Evolutionary conservation across 2,888 invertebrate genomes (phyloP), one percentile per base, ranked within the genome.

Genomic region (Meloe dianella): DNA sequence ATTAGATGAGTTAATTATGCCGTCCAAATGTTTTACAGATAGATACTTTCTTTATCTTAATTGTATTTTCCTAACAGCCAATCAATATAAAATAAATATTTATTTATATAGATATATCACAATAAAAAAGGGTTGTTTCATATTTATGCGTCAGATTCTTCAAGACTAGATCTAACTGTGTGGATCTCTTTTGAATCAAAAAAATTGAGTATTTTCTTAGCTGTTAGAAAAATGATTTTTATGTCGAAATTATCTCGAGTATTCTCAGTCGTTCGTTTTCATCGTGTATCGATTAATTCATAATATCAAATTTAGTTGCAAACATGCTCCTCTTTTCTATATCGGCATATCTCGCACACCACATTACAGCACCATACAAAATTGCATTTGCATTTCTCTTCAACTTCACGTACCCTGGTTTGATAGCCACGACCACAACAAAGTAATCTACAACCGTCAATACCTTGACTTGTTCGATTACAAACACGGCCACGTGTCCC

Each of bases 281-380:
- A n/a, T n/a, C n/a, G 47, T 72, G 61, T 61, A 68, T 12, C 58
- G 12, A 51, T n/a, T n/a, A n/a, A 12, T 51, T 12, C 65, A 66
- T 51, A 66, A 62, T 67, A 64, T 64, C 60, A 69, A 57, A 61
- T 70, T 87, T 87, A 95, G 85, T 95, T 95, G 85, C 95, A 95
- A 79, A 93, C 91, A 80, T 95, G 93, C 78, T 94, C 92, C 78
- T 95, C 94, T 72, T 90, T 88, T 78, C 90, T 91, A 77, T 89
- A 90, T 73, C 90, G 88, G 83, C 95, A 96, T 70, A 90, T 87
- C 79, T 94, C 92, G 85, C 96, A 96, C 77, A 91, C 90, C 2
- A 96, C 95, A 73, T 90, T 88, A 84, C 96, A 96, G 85, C 96
- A 96, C 95, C 95, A 96, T 67, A 94, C 92, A 82, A 96, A 96